Evolutionary conservation across 2,113 vertebrate genomes (phyloP), one percentile per base, ranked within the genome.

Genomic region (Sinocyclocheilus grahami): DNA sequence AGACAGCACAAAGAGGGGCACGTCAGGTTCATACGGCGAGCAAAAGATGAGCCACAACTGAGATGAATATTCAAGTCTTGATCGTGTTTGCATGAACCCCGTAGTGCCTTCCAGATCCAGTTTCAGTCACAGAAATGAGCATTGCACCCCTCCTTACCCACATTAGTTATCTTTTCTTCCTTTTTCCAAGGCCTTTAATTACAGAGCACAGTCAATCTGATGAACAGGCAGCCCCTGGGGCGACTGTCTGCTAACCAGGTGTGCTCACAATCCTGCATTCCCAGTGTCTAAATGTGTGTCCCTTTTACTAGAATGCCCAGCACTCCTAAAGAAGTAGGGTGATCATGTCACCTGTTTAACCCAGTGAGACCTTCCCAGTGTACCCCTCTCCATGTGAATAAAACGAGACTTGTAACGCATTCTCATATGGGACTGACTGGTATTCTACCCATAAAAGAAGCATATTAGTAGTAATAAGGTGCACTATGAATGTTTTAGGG

Each of bases 171-270:
- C 18, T 42, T 53, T 63, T 10, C 82, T 78, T 88, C 80, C 89
- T 86, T 88, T 90, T 85, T 80, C 89, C 91, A 86, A 91, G 86
- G 83, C 82, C 78, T 62, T 86, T 94, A 95, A 95, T 95, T 95
- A 95, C 91, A 93, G 92, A 92, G 87, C 86, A 88, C 87, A 90
- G 85, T 88, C 90, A 90, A 92, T 95, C 92, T 93, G 92, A 93
- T 88, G 78, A 91, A 91, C 92, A 91, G 93, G 91, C 92, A 94
- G 90, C 91, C 92, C 93, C 86, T 0, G 85, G 88, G 92, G 91
- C 90, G 87, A 81, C 90, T 87, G 90, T 93, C 92, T 93, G 83
- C 86, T 89, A 94, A 93, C 90, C 94, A 95, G 94, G 94, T 95
- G 94, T 93, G 89, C 90, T 81, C 37, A 39, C 33, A 81, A 81